phyloP scores from a whole-genome alignment of 2,888 invertebrate species.

The Parnassius smintheus region DNA sequence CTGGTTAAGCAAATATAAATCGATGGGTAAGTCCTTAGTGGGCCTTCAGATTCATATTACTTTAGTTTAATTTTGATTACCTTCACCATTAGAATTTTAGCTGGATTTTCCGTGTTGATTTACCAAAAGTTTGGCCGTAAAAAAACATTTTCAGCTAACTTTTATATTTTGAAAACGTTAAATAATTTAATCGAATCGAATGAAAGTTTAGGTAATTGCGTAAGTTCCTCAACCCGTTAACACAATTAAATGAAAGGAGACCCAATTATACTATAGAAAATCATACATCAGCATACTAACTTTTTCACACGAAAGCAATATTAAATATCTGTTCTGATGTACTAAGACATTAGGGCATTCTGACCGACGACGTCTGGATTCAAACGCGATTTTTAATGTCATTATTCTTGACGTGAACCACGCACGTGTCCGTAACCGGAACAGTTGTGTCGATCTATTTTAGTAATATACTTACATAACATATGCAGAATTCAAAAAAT shows the following conservation, averaged over 20 bases:
- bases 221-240: too few relatives aligned
- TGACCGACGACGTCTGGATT: conserved; percentile 14
- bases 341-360: conserved; percentile 8
- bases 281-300: neutral
- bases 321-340: conserved; percentile 11
- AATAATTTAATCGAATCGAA: too few relatives aligned
- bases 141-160: too few relatives aligned
- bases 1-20: too few relatives aligned
- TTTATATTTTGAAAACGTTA: too few relatives aligned
- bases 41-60: too few relatives aligned
- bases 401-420: conserved; percentile 31
- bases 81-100: too few relatives aligned
- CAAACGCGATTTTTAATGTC: conserved; percentile 34
- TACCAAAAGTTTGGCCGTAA: too few relatives aligned
- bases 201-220: too few relatives aligned
- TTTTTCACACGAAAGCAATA: conserved; percentile 14
- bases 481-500: conserved; percentile 16
- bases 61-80: too few relatives aligned
- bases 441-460: conserved; percentile 27
- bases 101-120: too few relatives aligned
- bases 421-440: conserved; percentile 33
- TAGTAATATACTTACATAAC: conserved; percentile 26
- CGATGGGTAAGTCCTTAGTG: too few relatives aligned
- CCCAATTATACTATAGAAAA: neutral
- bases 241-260: neutral